A percentile compares a stretch with the other conserved stretches of the same genome.
Evolutionary conservation across 2,797 vertebrate species (phyloP).

Genomic region (Sebastes trivittatus): DNA sequence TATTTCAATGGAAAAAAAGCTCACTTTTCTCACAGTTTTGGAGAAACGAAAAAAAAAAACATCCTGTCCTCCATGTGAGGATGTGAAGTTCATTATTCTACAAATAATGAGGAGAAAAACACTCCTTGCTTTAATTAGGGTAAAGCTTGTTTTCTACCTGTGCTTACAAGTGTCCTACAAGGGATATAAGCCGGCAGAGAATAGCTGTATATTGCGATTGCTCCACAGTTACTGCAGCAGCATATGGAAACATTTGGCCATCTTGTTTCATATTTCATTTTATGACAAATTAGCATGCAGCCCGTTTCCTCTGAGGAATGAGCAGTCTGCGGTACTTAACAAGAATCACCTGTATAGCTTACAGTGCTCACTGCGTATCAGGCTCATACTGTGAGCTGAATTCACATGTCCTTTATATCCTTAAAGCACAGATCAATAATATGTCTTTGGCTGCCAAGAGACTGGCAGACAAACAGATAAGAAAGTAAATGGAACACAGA

Average conservation of each 20-base stretch:
- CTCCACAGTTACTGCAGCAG: slow-evolving; percentile 6
- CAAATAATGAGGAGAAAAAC: slow-evolving; percentile 46
- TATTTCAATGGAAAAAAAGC: slow-evolving; percentile 52
- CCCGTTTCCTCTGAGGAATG: slow-evolving; percentile 14
- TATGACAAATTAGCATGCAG: slow-evolving; percentile 36
- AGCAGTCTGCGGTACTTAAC: slow-evolving; percentile 34
- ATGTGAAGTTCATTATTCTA: slow-evolving; percentile 58
- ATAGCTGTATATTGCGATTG: not conserved
- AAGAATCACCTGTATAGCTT: slow-evolving; percentile 48
- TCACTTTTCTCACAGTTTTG: slow-evolving; percentile 42
- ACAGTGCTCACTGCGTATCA: not conserved
- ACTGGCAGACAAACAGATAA: slow-evolving; percentile 52
- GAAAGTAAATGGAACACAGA: slow-evolving; percentile 65
- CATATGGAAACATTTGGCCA: slow-evolving; percentile 41
- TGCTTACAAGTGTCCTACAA: slow-evolving; percentile 26
- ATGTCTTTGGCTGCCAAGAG: slow-evolving; percentile 61
- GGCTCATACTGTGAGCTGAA: slow-evolving; percentile 10
- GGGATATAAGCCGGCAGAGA: slow-evolving; percentile 16
- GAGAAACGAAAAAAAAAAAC: slow-evolving; percentile 10
- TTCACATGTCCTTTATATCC: slow-evolving; percentile 60
- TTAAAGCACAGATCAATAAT: slow-evolving; percentile 63
- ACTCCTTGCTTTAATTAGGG: slow-evolving; percentile 44
- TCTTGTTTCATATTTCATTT: slow-evolving; percentile 54
- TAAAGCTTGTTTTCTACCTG: slow-evolving; percentile 51
- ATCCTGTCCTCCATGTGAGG: slow-evolving; percentile 13